Evolutionary conservation across 92 coral and sea anemone species (phyloP).

Genomic region (Zoanthus solanderi): DNA sequence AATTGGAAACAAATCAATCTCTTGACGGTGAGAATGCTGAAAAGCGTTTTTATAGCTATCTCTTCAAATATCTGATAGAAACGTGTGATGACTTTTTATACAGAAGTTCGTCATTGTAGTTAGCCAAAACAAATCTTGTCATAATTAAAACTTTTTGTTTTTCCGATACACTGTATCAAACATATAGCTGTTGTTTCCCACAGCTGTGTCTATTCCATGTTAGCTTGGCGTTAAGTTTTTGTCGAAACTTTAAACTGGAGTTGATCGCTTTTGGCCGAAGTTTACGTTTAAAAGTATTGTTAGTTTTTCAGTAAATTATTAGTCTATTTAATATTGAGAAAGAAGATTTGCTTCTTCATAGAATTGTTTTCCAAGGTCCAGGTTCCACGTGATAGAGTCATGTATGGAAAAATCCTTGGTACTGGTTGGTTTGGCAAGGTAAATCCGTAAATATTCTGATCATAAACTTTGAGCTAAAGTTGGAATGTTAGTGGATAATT

Average conservation of each 20-base stretch:
- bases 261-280: no score
- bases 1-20: constrained; percentile 44
- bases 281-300: no score
- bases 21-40: constrained; percentile 49
- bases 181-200: background rate
- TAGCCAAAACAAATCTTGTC: background rate
- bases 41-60: background rate
- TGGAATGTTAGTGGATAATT: no score
- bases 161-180: background rate
- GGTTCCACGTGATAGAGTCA: constrained; percentile 78
- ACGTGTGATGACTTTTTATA: no score
- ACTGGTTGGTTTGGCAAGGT: constrained; percentile 94
- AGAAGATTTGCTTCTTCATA: background rate
- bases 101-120: constrained; percentile 36
- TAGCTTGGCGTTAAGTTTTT: background rate
- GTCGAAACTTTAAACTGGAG: background rate
- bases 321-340: no score
- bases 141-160: background rate
- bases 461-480: no score
- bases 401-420: constrained; percentile 66
- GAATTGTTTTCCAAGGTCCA: constrained; percentile 45
- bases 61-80: no score
- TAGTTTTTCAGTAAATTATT: no score
- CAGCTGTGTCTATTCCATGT: background rate
- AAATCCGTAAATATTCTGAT: background rate